Percentiles rank a stretch among this genome's conserved stretches.
Evolutionary conservation across 2,113 vertebrate species (phyloP).

Genomic region (Chitala chitala): DNA sequence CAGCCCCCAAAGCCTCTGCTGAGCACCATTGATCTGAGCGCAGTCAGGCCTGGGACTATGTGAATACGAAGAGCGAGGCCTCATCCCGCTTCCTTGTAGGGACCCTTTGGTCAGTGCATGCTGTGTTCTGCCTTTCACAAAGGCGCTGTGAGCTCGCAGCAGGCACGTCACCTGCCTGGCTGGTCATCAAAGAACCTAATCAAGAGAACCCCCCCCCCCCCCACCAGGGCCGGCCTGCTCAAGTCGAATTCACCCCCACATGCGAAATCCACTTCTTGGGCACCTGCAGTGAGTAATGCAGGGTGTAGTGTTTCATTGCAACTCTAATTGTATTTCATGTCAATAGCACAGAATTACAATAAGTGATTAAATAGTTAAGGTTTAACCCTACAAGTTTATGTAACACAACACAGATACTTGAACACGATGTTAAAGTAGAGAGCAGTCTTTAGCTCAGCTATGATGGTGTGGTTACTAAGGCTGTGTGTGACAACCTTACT

Average conservation of each 20-base stretch:
- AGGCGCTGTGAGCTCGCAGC: not conserved
- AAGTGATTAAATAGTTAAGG: no score
- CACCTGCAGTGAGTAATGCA: not conserved
- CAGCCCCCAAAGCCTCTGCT: not conserved
- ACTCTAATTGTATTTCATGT: no score
- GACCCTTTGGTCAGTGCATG: not conserved
- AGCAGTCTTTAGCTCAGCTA: no score
- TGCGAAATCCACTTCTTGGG: no score
- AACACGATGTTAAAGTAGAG: no score
- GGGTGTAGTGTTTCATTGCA: no score
- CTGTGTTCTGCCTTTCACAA: not conserved
- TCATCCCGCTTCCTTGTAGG: not conserved
- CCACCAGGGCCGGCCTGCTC: not conserved
- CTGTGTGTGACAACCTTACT: no score
- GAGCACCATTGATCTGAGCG: not conserved
- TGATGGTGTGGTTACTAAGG: no score
- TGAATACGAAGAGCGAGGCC: not conserved
- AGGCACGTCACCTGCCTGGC: not conserved
- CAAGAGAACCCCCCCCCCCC: not conserved
- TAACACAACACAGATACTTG: no score
- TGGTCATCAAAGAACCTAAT: not conserved
- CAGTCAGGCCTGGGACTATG: not conserved
- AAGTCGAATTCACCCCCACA: not conserved
- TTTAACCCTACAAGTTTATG: no score
- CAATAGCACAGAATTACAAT: no score